Evolutionary conservation across 2,888 invertebrate genomes (phyloP).

Genomic region (Chymomyza amoena): DNA sequence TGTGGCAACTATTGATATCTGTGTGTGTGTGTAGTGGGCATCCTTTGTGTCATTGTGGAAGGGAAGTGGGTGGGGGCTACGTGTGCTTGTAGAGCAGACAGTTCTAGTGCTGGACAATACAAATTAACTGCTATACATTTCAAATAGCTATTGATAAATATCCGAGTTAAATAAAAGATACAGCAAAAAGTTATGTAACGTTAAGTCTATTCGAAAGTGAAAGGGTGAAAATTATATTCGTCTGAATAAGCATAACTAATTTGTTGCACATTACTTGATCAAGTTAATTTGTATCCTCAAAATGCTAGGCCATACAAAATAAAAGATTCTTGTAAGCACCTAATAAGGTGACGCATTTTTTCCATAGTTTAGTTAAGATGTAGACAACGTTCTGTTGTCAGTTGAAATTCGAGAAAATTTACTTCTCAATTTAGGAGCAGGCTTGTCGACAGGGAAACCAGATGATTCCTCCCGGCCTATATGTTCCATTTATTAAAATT

Average conservation of each 20-base stretch:
- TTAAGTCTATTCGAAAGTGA: neutral
- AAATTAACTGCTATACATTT: neutral
- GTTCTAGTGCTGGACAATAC: neutral
- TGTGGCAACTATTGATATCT: slow-evolving; percentile 13
- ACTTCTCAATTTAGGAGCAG: too few species aligned
- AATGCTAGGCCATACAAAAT: too few species aligned
- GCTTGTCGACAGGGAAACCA: too few species aligned
- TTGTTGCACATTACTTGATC: neutral
- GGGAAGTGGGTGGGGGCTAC: neutral
- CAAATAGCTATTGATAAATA: neutral
- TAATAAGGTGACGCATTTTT: too few species aligned
- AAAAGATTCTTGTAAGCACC: too few species aligned
- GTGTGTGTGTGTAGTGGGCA: neutral
- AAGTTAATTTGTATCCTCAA: neutral
- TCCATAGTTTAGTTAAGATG: too few species aligned
- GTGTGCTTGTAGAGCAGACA: neutral
- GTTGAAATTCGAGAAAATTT: too few species aligned
- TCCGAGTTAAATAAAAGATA: neutral
- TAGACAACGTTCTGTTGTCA: too few species aligned
- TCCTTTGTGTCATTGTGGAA: too few species aligned
- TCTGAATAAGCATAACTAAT: neutral
- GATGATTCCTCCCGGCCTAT: too few species aligned
- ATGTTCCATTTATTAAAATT: too few species aligned
- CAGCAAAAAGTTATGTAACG: neutral
- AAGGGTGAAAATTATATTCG: neutral